Conservation (phyloP, 2,888 invertebrate genomes). For the Vannuccia rotundouncinata region DNA sequence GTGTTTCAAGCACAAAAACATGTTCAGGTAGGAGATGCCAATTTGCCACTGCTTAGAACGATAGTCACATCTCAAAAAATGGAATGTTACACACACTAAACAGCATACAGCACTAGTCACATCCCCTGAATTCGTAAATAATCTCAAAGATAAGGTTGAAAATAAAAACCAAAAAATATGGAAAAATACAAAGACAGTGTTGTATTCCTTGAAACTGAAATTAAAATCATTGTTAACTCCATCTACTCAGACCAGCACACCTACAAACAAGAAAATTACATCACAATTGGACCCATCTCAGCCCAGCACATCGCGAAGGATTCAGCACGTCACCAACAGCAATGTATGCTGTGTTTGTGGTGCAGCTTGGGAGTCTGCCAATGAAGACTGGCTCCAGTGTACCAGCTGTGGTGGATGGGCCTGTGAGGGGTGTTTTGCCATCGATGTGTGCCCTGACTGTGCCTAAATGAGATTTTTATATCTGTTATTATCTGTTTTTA, state of each 20-base stretch:
- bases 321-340: background rate
- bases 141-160: background rate
- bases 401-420: background rate
- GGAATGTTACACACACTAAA: background rate
- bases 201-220: background rate
- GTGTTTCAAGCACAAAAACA: background rate
- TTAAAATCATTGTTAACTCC: background rate
- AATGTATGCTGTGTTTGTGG: background rate
- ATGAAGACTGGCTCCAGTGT: background rate
- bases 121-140: background rate
- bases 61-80: background rate
- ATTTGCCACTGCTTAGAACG: background rate
- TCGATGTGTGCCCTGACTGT: background rate
- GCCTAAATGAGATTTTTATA: no score
- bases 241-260: background rate
- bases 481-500: no score
- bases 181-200: background rate
- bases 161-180: background rate
- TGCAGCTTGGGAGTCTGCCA: background rate
- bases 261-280: background rate
- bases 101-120: background rate
- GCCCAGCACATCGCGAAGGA: background rate
- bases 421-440: background rate
- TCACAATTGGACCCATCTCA: background rate
- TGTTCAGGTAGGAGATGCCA: background rate